Percentiles rank a stretch among this genome's conserved stretches.
Evolutionary conservation across 2,113 vertebrate species (phyloP).

Genomic region (Aythya baeri): DNA sequence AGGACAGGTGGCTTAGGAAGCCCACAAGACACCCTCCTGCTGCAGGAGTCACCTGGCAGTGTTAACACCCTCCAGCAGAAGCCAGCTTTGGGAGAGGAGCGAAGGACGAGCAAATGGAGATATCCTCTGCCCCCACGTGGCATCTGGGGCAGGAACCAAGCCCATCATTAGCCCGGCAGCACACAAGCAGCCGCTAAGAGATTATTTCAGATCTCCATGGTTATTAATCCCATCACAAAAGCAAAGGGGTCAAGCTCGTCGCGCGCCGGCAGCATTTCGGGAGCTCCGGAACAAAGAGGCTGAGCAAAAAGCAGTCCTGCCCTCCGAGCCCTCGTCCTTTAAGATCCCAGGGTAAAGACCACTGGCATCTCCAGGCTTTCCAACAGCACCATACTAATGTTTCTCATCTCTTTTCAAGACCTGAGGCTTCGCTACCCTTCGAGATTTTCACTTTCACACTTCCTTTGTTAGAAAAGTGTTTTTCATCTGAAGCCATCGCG

Average conservation of each 20-base stretch:
- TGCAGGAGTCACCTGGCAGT: accelerated
- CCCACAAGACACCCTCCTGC: background rate
- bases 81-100: background rate
- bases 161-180: background rate
- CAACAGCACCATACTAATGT: background rate
- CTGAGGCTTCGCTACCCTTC: background rate
- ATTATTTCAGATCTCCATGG: background rate
- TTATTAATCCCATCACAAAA: background rate
- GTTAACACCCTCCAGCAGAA: background rate
- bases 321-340: background rate
- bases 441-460: background rate
- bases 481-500: background rate
- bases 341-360: background rate
- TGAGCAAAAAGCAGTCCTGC: background rate
- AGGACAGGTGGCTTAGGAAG: background rate
- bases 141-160: background rate
- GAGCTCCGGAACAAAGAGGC: background rate
- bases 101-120: background rate
- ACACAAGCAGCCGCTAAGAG: background rate
- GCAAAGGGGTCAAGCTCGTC: background rate
- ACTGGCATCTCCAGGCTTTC: background rate
- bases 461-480: background rate
- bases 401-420: background rate
- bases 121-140: background rate
- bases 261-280: background rate